Base-by-base conservation (phyloP, 2,888 invertebrate genomes). In the Oxycera nigricornis region DNA sequence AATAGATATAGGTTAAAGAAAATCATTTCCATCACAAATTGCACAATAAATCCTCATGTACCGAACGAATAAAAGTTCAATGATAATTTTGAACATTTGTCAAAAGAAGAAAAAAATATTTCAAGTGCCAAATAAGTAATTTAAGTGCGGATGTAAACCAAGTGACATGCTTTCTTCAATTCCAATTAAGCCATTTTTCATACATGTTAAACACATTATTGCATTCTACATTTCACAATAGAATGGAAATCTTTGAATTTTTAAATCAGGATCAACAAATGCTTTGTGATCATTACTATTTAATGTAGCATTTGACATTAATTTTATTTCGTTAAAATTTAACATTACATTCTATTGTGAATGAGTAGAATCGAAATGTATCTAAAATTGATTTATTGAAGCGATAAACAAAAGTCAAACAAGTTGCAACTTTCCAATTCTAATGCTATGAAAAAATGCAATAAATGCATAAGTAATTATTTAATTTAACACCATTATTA, bases 371-470 rank as follows among this genome's bases (percentile, higher is more conserved):
- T 22, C 9, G 2, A 28, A 59, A 59, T 46, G 11, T 14, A 3
- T 7, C 17, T 3, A 50, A 50, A 20, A 68, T 17, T 28, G 30
- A 4, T 30, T 9, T 30, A 68, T 17, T 30, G 22, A 68, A 55
- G 70, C 70, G 55, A 70, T 55, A 55, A 70, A 70, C 70, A 70
- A 70, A 70, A 70, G 70, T 70, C 70, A 70, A 70, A 70, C 70
- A 30, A 70, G 55, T 3, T 41, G 20, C 24, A 70, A 68, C 24
- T 9, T 70, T 52, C 24, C 11, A 39, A 20, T n/a, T n/a, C n/a
- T 24, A n/a, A n/a, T n/a, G n/a, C 14, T n/a, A 11, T 22, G 22
- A 55, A 55, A 6, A 20, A 68, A 73, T 75, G 62, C 68, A 55
- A 2, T 55, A 55, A 55, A 20, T n/a, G n/a, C n/a, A n/a, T n/a